phyloP scores from a whole-genome alignment of 2,888 invertebrate genomes.

The Athetis lepigone region DNA sequence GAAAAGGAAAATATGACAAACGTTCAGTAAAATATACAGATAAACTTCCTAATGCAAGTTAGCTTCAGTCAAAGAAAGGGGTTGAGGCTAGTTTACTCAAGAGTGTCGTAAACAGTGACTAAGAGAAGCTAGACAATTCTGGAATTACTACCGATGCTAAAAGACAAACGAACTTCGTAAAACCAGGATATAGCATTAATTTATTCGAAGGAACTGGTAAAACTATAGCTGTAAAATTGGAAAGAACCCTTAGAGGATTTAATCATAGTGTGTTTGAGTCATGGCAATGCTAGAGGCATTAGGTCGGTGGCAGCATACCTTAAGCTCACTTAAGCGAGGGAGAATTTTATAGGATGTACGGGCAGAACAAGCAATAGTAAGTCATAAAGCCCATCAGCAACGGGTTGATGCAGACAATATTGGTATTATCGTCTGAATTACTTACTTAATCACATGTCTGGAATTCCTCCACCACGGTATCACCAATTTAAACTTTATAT shows the following conservation, averaged over 20 bases:
- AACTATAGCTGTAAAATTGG: no score
- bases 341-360: no score
- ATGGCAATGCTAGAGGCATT: no score
- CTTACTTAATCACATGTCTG: slow-evolving; percentile 5
- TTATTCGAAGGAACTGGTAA: neutral
- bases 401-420: neutral
- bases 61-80: slow-evolving; percentile 4
- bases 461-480: neutral
- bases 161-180: slow-evolving; percentile 10
- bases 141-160: slow-evolving; percentile 8
- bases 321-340: no score
- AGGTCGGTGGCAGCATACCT: no score
- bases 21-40: neutral
- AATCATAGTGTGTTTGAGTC: no score
- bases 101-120: slow-evolving; percentile 27
- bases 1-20: neutral
- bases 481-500: slow-evolving; percentile 43
- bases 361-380: no score
- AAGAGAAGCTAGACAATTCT: slow-evolving; percentile 13
- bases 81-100: slow-evolving; percentile 2
- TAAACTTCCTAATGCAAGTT: slow-evolving; percentile 3
- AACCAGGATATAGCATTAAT: neutral
- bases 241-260: no score
- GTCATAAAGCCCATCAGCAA: neutral
- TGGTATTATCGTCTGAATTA: neutral